Evolutionary conservation across 1,140 invertebrate species (phyloP).

Genomic region (Brachionus sp.): DNA sequence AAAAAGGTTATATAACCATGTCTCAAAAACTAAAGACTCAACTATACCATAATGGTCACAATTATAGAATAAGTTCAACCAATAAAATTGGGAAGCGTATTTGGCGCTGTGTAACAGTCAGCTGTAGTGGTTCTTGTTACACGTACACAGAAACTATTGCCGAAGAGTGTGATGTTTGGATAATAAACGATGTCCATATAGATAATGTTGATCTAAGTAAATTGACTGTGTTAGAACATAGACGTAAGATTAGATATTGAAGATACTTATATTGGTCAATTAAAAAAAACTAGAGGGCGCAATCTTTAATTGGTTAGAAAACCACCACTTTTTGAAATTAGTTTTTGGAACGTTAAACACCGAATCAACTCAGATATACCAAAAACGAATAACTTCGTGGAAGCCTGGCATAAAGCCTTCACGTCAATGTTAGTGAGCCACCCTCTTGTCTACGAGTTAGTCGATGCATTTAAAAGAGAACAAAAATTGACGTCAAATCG

Average conservation of each 20-base stretch:
- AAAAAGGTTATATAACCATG: no score
- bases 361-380: no score
- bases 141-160: background rate
- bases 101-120: background rate
- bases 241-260: background rate
- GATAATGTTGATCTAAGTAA: background rate
- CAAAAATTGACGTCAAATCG: background rate
- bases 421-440: background rate
- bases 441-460: background rate
- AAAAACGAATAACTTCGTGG: no score
- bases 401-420: background rate
- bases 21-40: no score
- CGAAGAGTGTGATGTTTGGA: background rate
- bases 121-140: background rate
- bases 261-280: no score
- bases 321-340: no score
- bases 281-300: no score
- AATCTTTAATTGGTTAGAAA: no score
- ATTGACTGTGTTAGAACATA: background rate
- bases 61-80: no score
- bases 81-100: background rate
- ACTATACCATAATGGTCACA: no score
- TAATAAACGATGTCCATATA: background rate
- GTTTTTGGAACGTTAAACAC: no score
- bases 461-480: background rate